Percentiles rank a stretch among this genome's conserved stretches.
Evolutionary conservation across 2,113 vertebrate species (phyloP).

Genomic region (Entosphenus tridentatus): DNA sequence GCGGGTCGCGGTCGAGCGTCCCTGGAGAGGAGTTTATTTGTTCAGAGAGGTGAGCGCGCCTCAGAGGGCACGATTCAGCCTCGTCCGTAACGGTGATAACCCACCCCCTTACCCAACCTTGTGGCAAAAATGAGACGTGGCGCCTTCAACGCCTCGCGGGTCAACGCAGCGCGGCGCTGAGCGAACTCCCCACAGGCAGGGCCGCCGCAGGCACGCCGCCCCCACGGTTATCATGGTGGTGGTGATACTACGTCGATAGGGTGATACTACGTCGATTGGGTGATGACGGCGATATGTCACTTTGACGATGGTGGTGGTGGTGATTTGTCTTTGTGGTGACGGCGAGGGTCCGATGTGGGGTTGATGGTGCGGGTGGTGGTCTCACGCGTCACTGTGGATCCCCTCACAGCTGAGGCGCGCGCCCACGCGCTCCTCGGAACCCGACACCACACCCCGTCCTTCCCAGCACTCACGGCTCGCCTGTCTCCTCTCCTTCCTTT

Average conservation of each 20-base stretch:
- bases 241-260: no score
- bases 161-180: no score
- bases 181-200: no score
- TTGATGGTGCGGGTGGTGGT: background rate
- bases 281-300: no score
- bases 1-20: background rate
- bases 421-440: background rate
- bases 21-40: background rate
- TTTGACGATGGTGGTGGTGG: no score
- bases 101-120: background rate
- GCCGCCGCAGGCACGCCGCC: no score
- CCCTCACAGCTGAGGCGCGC: background rate
- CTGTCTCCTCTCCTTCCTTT: no score
- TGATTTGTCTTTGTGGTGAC: no score
- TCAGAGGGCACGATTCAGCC: background rate
- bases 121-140: background rate
- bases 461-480: background rate
- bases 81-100: background rate
- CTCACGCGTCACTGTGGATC: background rate
- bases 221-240: no score
- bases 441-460: background rate
- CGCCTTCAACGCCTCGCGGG: background rate
- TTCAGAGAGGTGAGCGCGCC: background rate
- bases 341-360: background rate
- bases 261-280: no score